phyloP scores from a whole-genome alignment of 2,888 invertebrate genomes.

The Phytoseiulus persimilis region DNA sequence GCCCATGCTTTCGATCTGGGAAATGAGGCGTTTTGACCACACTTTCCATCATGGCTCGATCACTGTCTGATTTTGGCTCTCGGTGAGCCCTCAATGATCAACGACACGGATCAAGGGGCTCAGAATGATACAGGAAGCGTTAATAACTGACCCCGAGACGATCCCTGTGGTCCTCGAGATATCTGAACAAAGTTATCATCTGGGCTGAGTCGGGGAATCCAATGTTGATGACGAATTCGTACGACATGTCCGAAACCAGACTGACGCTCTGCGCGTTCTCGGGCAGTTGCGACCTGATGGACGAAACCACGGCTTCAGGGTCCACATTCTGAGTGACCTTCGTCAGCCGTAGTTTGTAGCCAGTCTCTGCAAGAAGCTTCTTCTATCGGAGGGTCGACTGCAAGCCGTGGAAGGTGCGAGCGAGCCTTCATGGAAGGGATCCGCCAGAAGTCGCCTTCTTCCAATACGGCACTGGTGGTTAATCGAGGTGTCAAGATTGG shows the following conservation, averaged over 20 bases:
- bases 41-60: too few species aligned
- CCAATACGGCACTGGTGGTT: too few species aligned
- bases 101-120: too few species aligned
- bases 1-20: conserved; percentile 52
- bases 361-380: conserved; percentile 19
- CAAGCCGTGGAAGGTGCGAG: too few species aligned
- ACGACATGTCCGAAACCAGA: background rate
- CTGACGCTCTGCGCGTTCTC: background rate
- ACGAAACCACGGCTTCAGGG: background rate
- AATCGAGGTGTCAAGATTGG: too few species aligned
- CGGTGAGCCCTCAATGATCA: too few species aligned
- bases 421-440: too few species aligned
- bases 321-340: background rate
- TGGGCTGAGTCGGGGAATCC: background rate
- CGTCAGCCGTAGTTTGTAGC: background rate
- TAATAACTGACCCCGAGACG: background rate
- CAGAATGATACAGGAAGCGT: too few species aligned
- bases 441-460: too few species aligned
- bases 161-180: background rate
- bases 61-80: too few species aligned
- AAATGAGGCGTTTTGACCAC: too few species aligned
- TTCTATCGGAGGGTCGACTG: too few species aligned
- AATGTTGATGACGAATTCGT: conserved; percentile 31
- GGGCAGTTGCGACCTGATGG: background rate
- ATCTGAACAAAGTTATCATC: background rate